Evolutionary conservation across 2,888 invertebrate genomes (phyloP).

Genomic region (Autographa pulchrina): DNA sequence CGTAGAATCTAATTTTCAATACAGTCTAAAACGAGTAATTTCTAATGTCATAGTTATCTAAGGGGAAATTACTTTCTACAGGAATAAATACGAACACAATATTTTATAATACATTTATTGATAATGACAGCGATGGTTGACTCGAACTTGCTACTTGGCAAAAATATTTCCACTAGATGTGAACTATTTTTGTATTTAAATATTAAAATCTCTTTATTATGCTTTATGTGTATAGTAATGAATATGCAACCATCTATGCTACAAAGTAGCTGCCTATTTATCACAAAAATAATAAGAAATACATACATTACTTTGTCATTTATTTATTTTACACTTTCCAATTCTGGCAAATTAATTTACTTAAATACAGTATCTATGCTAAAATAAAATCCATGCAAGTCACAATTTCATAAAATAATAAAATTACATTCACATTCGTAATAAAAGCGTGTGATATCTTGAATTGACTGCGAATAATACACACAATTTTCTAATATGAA

Average conservation of each 20-base stretch:
- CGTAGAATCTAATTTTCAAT: background rate
- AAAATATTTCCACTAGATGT: slow-evolving; percentile 89
- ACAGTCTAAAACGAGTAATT: background rate
- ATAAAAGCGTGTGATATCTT: slow-evolving; percentile 82
- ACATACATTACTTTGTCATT: slow-evolving; percentile 82
- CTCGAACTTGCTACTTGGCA: slow-evolving; percentile 89
- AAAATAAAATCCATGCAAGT: slow-evolving; percentile 73
- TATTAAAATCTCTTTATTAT: slow-evolving; percentile 88
- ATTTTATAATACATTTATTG: slow-evolving; percentile 89
- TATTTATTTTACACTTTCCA: slow-evolving; percentile 76
- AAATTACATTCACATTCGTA: slow-evolving; percentile 74
- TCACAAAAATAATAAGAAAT: slow-evolving; percentile 82
- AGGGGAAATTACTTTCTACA: slow-evolving; percentile 41
- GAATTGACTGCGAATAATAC: slow-evolving; percentile 87
- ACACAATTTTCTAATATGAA: slow-evolving; percentile 78
- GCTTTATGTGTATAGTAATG: slow-evolving; percentile 82
- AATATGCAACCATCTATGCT: slow-evolving; percentile 82
- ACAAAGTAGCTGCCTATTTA: slow-evolving; percentile 86
- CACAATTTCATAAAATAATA: slow-evolving; percentile 71
- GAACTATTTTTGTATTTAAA: slow-evolving; percentile 86
- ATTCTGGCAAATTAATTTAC: slow-evolving; percentile 81
- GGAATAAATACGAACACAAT: slow-evolving; percentile 69
- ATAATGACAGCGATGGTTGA: slow-evolving; percentile 89
- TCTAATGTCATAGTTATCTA: background rate
- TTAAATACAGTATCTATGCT: slow-evolving; percentile 70